Base-by-base conservation (phyloP, 2,888 invertebrate genomes). In the Ectobius pallidus region DNA sequence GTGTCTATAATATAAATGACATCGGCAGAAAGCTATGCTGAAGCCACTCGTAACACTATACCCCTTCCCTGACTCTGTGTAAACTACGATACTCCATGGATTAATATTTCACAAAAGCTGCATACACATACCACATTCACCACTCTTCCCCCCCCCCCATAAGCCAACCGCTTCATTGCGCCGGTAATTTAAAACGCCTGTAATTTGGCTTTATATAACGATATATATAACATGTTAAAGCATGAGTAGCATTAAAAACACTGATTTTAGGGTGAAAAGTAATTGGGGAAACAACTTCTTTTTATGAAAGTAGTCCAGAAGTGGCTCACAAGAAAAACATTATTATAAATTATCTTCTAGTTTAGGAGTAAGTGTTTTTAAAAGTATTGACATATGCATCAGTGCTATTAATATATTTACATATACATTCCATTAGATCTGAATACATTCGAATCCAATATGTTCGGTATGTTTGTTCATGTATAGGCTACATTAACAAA, bases 161-260 rank as follows among this genome's bases (percentile, higher is more conserved):
- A 30, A 22, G n/a, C 32, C 58, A 2, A 58, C 58, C 27, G 34
- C 52, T 67, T 52, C 52, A 52, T 14, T 70, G 70, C 44, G 44
- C 61, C 42, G 34, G 58, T 70, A 70, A 70, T 70, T 61, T 70
- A 70, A 70, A 70, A 70, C 58, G 58, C 58, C 58, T 58, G 58
- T 70, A 70, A 70, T 70, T 58, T 69, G 39, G 58, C 27, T 69
- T 27, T 25, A 58, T 42, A 61, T 25, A 42, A 22, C 27, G 30
- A 30, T 30, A 32, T n/a, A 30, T 14, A 16, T 27, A 58, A 58
- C 58, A 30, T 30, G 30, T 14, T 14, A 30, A 9, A 30, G 58
- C 32, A 58, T 58, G 58, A 58, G 58, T 16, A n/a, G 27, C 58
- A 27, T 30, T n/a, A 30, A 30, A 20, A 22, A 58, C 30, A 30